Evolutionary conservation across 1,140 invertebrate genomes (phyloP).

Genomic region (Lineus longissimus): DNA sequence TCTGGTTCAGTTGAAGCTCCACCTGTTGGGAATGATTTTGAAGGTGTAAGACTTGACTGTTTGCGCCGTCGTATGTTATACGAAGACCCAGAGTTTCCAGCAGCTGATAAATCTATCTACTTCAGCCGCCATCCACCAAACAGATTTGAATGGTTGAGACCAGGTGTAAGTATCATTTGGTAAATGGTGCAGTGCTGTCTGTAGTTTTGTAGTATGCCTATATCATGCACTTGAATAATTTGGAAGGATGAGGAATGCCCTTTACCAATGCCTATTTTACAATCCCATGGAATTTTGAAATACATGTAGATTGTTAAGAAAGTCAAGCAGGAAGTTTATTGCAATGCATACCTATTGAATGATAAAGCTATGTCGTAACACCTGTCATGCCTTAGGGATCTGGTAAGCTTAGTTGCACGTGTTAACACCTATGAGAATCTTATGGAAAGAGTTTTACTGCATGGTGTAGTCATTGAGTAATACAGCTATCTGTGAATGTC

Average conservation of each 20-base stretch:
- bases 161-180: slow-evolving; percentile 40
- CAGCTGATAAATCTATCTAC: slow-evolving; percentile 60
- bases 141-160: slow-evolving; percentile 54
- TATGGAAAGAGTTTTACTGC: no score
- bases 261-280: no score
- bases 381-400: no score
- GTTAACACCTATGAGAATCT: no score
- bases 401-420: no score
- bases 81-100: slow-evolving; percentile 67
- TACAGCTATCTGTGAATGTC: no score
- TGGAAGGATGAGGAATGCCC: background rate
- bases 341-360: no score
- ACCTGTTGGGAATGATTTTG: slow-evolving; percentile 24
- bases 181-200: background rate
- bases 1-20: background rate
- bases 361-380: no score
- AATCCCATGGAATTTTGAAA: no score
- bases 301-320: no score
- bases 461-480: no score
- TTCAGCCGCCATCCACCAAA: slow-evolving; percentile 57
- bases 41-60: slow-evolving; percentile 28
- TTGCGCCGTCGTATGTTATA: slow-evolving; percentile 61
- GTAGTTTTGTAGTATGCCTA: background rate
- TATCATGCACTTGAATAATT: background rate
- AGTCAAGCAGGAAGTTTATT: no score